These are phyloP conservation scores for Poecile atricapillus DNA, from an alignment of 2,113 vertebrate species.

Conservation along the genomic window DNA sequence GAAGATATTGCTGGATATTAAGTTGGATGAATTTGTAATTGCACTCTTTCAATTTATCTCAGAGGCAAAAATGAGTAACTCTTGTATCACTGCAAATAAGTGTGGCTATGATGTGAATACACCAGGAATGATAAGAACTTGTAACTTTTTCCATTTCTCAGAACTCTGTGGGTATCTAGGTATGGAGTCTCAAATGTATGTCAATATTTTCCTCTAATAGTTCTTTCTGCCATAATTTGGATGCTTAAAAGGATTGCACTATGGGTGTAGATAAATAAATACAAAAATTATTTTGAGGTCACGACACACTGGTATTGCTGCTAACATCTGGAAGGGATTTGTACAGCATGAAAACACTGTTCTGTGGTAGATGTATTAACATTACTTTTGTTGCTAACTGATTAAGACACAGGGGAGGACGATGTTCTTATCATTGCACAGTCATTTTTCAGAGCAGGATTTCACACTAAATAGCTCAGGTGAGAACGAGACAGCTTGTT, in stretches of 20 bases:
- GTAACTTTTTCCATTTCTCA: neutral
- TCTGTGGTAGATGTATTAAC: neutral
- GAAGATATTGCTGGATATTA: neutral
- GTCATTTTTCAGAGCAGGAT: constrained; percentile 25
- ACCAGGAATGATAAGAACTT: neutral
- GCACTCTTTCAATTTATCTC: neutral
- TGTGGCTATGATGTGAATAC: neutral
- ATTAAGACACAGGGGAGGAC: constrained; percentile 20
- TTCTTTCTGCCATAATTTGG: neutral
- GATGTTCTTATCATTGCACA: neutral
- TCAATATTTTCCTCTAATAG: neutral
- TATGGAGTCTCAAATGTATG: neutral
- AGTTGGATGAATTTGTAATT: neutral
- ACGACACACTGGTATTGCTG: neutral
- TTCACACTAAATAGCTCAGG: constrained; percentile 7
- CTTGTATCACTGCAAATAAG: neutral
- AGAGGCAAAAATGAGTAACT: neutral
- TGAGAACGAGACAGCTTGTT: neutral
- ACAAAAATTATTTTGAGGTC: neutral
- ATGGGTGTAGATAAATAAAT: too few relatives aligned
- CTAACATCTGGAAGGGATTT: neutral
- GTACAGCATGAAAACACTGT: neutral
- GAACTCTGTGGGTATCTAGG: neutral
- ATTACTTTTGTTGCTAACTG: neutral
- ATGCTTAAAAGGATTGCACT: neutral